A percentile compares a stretch with the other conserved stretches of the same genome.
phyloP scores from a whole-genome alignment of 2,888 invertebrate species.

The Plusia festucae region DNA sequence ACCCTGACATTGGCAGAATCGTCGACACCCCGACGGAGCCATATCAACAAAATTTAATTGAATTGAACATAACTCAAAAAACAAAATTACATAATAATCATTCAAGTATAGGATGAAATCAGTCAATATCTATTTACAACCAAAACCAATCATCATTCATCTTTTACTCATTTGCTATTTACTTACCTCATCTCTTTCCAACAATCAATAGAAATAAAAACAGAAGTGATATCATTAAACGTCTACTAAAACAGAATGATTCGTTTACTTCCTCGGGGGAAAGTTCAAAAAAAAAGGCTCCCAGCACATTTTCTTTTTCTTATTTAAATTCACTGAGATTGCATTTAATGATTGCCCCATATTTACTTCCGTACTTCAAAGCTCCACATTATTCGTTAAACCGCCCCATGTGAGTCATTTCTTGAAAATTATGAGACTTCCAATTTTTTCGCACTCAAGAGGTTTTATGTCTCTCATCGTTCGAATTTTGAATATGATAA shows the following conservation, averaged over 20 bases:
- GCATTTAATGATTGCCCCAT: slow-evolving; percentile 50
- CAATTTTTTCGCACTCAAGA: slow-evolving; percentile 36
- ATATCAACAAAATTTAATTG: no score
- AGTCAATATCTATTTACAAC: no score
- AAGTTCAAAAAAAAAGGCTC: slow-evolving; percentile 35
- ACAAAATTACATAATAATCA: not conserved
- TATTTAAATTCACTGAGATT: slow-evolving; percentile 44
- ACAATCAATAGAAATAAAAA: slow-evolving; percentile 9
- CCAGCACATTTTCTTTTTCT: slow-evolving; percentile 32
- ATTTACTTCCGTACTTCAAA: slow-evolving; percentile 52
- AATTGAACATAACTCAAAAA: no score
- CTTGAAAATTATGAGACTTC: slow-evolving; percentile 41
- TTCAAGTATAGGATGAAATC: not conserved
- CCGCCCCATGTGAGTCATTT: slow-evolving; percentile 47
- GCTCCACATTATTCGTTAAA: slow-evolving; percentile 43
- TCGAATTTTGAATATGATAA: slow-evolving; percentile 11
- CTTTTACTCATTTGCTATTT: not conserved
- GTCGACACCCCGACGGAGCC: no score
- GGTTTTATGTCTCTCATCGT: slow-evolving; percentile 37
- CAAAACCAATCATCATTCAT: not conserved
- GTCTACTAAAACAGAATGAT: slow-evolving; percentile 35
- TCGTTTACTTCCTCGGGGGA: slow-evolving; percentile 12
- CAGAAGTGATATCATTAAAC: slow-evolving; percentile 2
- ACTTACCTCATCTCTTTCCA: not conserved
- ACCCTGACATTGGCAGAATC: no score